Conservation (phyloP, 1,140 invertebrate genomes). For the Muscidifurax raptorellus region DNA sequence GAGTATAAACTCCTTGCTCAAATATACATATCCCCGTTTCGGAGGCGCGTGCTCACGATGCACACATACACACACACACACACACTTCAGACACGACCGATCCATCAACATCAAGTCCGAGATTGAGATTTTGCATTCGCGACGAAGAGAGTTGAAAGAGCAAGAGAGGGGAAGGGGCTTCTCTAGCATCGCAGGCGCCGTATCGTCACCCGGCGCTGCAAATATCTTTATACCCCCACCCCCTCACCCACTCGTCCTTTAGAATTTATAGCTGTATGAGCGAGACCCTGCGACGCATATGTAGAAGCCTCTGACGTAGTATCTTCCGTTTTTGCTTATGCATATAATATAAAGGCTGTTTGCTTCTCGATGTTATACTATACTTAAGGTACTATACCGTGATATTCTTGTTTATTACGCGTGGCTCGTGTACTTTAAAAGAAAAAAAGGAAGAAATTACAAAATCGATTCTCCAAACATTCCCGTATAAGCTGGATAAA, state of each 20-base stretch:
- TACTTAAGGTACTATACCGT: too few relatives aligned
- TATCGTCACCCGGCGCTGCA: slow-evolving; percentile 54
- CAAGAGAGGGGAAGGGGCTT: slow-evolving; percentile 30
- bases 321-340: not conserved
- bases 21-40: not conserved
- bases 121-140: slow-evolving; percentile 61
- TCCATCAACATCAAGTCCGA: slow-evolving; percentile 62
- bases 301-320: slow-evolving; percentile 7
- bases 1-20: slow-evolving; percentile 3
- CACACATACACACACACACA: not conserved
- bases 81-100: slow-evolving; percentile 41
- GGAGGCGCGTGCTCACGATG: not conserved
- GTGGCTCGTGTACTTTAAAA: not conserved
- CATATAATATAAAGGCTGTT: too few relatives aligned
- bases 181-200: not conserved
- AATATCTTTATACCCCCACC: slow-evolving; percentile 57
- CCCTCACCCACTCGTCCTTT: slow-evolving; percentile 22
- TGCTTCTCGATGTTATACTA: too few relatives aligned
- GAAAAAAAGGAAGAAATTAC: too few relatives aligned
- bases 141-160: slow-evolving; percentile 49
- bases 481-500: too few relatives aligned
- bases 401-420: not conserved
- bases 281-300: slow-evolving; percentile 25
- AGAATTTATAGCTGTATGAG: slow-evolving; percentile 31
- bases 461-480: not conserved